Base-by-base conservation (phyloP, 2,888 invertebrate genomes). In the Drosophila borborema region DNA sequence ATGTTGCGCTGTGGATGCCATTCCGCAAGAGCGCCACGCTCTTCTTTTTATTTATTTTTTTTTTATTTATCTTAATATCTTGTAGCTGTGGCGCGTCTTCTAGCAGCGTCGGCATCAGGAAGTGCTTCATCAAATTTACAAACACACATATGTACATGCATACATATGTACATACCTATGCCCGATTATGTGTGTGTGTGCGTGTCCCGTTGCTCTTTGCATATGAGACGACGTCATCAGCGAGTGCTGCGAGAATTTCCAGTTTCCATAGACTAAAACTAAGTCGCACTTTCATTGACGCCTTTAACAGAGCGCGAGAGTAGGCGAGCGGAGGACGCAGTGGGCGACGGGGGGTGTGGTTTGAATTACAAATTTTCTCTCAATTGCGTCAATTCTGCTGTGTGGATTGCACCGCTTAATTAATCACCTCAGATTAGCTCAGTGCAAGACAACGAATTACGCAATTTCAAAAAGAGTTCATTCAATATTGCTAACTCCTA, bases 61-160 rank as follows among this genome's bases (percentile, higher is more conserved):
- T 34, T 51, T 18, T 34, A 55, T 69, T 76, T 76, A 80, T 80
- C 76, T 68, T 31, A n/a, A 72, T 74, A 78, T 74, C 67, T 63
- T 56, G 28, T 59, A 12, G 49, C 49, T 68, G 7, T 49, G 7
- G 48, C 49, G 12, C 34, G 65, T 81, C 80, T 80, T 78, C 63
- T 74, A 78, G 76, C 71, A 63, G 58, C 28, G 28, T 28, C 38
- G 16, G 16, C 79, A 75, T 85, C 81, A 89, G 85, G 85, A 86
- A 86, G 86, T 89, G 69, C 84, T 85, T 81, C 81, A 81, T 86
- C 78, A 79, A 77, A 89, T 86, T 89, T 79, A 81, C 89, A 88
- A 81, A 68, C 70, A 71, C 16, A 62, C 34, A 53, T 70, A 38
- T 36, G 49, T 2, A 7, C 28, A 6, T 18, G 49, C 40, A 53